A percentile compares a stretch with the other conserved stretches of the same genome.
These are phyloP conservation scores for Numenius arquata DNA, from an alignment of 2,113 vertebrate species.

Conservation along the genomic window DNA sequence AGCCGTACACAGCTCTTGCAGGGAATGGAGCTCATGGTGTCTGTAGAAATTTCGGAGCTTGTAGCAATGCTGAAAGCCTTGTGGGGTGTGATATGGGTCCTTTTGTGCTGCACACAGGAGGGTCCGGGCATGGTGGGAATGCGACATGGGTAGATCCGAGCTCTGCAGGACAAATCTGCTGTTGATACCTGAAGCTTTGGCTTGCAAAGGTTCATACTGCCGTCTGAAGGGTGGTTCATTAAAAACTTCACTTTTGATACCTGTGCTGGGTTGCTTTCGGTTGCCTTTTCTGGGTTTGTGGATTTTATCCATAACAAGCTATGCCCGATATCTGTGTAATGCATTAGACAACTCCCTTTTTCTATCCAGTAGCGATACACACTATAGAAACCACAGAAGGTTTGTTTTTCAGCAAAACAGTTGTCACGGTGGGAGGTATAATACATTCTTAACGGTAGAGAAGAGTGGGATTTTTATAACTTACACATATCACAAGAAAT, in stretches of 20 bases:
- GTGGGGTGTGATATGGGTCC: neutral
- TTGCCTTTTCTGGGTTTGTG: neutral
- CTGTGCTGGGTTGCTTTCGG: neutral
- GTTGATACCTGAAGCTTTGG: neutral
- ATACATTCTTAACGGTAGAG: neutral
- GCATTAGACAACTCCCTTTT: neutral
- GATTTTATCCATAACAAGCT: neutral
- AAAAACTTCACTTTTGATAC: neutral
- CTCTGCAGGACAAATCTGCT: neutral
- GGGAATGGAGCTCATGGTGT: neutral
- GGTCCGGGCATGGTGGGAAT: neutral
- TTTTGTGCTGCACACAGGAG: neutral
- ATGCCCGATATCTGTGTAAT: neutral
- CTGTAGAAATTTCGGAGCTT: neutral
- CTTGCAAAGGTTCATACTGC: neutral
- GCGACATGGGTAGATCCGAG: neutral
- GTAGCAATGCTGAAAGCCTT: neutral
- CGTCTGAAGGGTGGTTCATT: neutral
- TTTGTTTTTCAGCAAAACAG: neutral
- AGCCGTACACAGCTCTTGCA: accelerated
- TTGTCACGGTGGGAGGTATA: neutral
- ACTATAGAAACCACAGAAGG: neutral
- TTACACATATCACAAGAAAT: neutral
- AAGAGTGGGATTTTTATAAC: neutral
- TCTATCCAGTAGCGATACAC: neutral